Evolutionary conservation across 2,888 invertebrate species (phyloP).

Genomic region (Lepidocyrtoides sp.): DNA sequence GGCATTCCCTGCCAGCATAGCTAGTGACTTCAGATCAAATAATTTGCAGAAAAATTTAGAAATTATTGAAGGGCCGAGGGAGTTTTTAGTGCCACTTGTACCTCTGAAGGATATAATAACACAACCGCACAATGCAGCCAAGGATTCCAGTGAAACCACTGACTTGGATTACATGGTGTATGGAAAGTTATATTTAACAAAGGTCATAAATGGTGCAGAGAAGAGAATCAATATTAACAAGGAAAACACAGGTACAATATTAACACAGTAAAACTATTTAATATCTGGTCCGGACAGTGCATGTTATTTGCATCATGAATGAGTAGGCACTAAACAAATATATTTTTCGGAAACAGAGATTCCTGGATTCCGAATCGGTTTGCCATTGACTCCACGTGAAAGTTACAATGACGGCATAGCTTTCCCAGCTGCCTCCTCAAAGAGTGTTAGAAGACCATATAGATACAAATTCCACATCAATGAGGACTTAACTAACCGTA

Average conservation of each 20-base stretch:
- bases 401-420: not conserved
- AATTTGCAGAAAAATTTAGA: slow-evolving; percentile 28
- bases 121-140: not conserved
- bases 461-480: not conserved
- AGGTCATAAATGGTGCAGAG: not conserved
- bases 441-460: not conserved
- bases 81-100: slow-evolving; percentile 54
- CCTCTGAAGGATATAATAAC: not conserved
- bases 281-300: too few relatives aligned
- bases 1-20: slow-evolving; percentile 2
- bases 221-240: not conserved
- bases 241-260: not conserved
- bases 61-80: slow-evolving; percentile 61
- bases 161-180: slow-evolving; percentile 73
- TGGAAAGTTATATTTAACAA: slow-evolving; percentile 64
- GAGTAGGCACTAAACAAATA: too few relatives aligned
- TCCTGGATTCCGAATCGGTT: not conserved
- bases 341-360: not conserved
- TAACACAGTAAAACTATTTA: not conserved
- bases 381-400: not conserved
- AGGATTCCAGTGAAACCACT: not conserved
- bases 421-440: slow-evolving; percentile 3
- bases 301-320: too few relatives aligned
- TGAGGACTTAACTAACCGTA: not conserved
- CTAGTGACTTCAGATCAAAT: slow-evolving; percentile 5